A percentile compares a stretch with the other conserved stretches of the same genome.
Conservation (phyloP, 2,113 vertebrate species). For the Engystomops pustulosus region DNA sequence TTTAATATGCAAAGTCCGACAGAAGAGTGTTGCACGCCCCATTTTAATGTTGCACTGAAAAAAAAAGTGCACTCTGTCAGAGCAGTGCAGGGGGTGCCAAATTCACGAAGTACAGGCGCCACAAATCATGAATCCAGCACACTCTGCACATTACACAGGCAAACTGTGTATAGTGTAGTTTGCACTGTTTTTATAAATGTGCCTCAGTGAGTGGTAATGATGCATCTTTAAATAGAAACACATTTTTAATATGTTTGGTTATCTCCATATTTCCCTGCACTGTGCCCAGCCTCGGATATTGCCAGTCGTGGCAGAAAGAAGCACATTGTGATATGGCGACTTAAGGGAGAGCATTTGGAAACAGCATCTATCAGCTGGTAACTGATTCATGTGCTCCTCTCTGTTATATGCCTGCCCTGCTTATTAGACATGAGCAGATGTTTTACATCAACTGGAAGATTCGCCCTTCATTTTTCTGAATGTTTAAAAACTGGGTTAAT, state of each 20-base stretch:
- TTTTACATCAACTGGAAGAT: slow-evolving; percentile 27
- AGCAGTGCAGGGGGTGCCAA: too few species aligned
- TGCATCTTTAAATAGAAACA: neutral
- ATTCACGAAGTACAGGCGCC: too few species aligned
- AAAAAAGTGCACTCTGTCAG: too few species aligned
- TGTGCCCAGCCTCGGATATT: slow-evolving; percentile 2
- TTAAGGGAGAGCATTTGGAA: neutral
- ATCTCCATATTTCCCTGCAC: neutral
- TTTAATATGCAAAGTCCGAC: too few species aligned
- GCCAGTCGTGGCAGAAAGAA: slow-evolving; percentile 3
- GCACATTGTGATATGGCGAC: neutral
- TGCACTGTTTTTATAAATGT: too few species aligned
- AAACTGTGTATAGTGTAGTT: too few species aligned
- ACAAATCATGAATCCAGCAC: too few species aligned
- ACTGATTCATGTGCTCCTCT: slow-evolving; percentile 20
- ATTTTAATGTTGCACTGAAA: too few species aligned
- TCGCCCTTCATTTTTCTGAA: slow-evolving; percentile 20
- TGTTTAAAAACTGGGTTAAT: slow-evolving; percentile 48
- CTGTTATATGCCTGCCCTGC: slow-evolving; percentile 35
- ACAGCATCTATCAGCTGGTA: slow-evolving; percentile 48
- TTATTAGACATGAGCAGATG: slow-evolving; percentile 51
- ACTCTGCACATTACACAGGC: too few species aligned
- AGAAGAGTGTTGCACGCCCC: too few species aligned
- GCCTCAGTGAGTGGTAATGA: slow-evolving; percentile 14
- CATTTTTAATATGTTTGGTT: slow-evolving; percentile 22